Conservation (phyloP, 92 coral and sea anemone genomes). For the Phymanthus crucifer region DNA sequence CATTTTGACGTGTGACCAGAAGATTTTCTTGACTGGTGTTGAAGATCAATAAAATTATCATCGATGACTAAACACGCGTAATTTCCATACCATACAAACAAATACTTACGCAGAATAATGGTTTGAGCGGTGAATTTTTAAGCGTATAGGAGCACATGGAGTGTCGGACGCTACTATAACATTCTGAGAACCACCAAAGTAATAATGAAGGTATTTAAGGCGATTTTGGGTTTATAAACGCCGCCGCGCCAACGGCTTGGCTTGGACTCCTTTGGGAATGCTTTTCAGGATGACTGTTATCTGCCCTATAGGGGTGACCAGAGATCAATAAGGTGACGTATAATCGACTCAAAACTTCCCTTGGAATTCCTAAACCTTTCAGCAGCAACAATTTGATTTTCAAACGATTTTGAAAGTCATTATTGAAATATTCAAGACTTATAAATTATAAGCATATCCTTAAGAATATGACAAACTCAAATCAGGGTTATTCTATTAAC, state of each 20-base stretch:
- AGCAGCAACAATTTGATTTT: background rate
- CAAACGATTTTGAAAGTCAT: background rate
- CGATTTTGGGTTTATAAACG: background rate
- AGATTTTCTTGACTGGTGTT: background rate
- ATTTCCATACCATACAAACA: background rate
- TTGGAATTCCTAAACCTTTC: background rate
- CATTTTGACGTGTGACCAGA: background rate
- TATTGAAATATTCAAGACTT: background rate
- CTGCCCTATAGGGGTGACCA: conserved; percentile 7
- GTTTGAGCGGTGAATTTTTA: background rate
- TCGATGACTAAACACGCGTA: background rate
- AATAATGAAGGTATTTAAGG: background rate
- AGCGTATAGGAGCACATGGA: background rate
- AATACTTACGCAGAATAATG: background rate
- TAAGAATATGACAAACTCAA: too few species aligned
- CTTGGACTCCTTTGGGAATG: conserved; percentile 29
- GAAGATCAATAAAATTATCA: background rate
- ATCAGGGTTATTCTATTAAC: too few species aligned
- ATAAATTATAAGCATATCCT: too few species aligned
- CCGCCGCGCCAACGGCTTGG: conserved; percentile 18
- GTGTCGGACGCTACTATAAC: background rate
- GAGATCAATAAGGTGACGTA: background rate
- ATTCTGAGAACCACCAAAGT: background rate
- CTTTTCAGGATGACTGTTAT: background rate
- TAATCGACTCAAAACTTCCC: background rate